Conservation (phyloP, 2,888 invertebrate genomes). For the Oligia latruncula region DNA sequence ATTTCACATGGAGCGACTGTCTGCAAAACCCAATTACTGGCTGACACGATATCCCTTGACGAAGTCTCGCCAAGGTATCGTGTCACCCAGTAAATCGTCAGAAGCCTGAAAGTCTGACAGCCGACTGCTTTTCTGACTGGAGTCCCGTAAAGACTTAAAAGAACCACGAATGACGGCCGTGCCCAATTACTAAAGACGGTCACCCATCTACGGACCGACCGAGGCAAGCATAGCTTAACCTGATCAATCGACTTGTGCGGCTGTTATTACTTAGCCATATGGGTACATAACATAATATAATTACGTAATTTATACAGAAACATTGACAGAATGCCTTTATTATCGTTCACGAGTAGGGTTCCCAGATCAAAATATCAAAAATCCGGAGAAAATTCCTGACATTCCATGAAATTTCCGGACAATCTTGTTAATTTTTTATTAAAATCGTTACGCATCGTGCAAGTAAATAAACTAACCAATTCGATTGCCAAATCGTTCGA, state of each 20-base stretch:
- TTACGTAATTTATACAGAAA: background rate
- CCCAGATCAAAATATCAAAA: no score
- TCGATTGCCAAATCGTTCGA: no score
- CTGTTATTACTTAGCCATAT: background rate
- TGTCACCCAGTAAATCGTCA: no score
- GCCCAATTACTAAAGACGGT: background rate
- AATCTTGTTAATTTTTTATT: no score
- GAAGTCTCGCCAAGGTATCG: background rate
- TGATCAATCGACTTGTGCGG: background rate
- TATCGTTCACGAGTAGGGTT: background rate
- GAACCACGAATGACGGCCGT: no score
- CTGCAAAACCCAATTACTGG: background rate
- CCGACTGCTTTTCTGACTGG: background rate
- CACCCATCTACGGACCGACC: background rate
- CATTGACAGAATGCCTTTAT: background rate
- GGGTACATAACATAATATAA: background rate
- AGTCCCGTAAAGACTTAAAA: no score
- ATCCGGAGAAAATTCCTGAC: no score
- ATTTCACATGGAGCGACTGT: background rate
- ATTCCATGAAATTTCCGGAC: no score
- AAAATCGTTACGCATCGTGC: no score
- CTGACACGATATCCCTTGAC: background rate
- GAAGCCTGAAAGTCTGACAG: no score
- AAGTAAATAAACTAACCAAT: no score
- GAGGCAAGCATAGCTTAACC: background rate